Evolutionary conservation across 2,797 vertebrate genomes (phyloP).

Genomic region (Danionella dracula): DNA sequence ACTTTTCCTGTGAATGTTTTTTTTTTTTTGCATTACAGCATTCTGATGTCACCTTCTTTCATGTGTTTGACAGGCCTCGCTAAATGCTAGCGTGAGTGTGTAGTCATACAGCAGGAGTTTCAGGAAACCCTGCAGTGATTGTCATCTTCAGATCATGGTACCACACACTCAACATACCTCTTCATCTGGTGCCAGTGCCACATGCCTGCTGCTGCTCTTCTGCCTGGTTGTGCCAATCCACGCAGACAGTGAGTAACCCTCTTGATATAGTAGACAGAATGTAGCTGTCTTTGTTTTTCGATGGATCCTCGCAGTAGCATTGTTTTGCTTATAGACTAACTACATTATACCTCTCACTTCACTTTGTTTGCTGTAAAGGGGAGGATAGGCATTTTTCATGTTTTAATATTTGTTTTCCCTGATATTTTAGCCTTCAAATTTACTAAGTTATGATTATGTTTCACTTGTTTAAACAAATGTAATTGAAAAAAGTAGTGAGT

Average conservation of each 20-base stretch:
- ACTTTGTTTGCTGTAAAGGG: no score
- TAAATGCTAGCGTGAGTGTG: slow-evolving; percentile 51
- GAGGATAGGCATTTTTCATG: no score
- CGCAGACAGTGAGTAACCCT: slow-evolving; percentile 79
- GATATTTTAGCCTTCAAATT: no score
- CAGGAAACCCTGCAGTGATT: slow-evolving; percentile 59
- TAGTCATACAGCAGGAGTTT: slow-evolving; percentile 53
- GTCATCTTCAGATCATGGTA: slow-evolving; percentile 74
- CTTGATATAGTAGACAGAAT: no score
- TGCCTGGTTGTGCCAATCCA: slow-evolving; percentile 64
- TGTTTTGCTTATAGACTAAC: no score
- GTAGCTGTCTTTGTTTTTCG: no score
- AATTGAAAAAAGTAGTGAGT: no score
- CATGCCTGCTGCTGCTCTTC: slow-evolving; percentile 63
- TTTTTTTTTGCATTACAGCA: background rate
- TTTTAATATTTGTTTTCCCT: no score
- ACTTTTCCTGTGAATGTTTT: background rate
- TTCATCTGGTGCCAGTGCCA: slow-evolving; percentile 40
- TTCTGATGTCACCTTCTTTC: slow-evolving; percentile 10
- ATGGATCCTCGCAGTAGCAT: no score
- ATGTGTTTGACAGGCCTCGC: slow-evolving; percentile 52
- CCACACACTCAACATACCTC: slow-evolving; percentile 56
- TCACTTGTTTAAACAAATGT: no score
- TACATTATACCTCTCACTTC: no score
- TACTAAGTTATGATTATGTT: no score